Conservation (phyloP, 1,140 invertebrate genomes). For the Reticulitermes speratus region DNA sequence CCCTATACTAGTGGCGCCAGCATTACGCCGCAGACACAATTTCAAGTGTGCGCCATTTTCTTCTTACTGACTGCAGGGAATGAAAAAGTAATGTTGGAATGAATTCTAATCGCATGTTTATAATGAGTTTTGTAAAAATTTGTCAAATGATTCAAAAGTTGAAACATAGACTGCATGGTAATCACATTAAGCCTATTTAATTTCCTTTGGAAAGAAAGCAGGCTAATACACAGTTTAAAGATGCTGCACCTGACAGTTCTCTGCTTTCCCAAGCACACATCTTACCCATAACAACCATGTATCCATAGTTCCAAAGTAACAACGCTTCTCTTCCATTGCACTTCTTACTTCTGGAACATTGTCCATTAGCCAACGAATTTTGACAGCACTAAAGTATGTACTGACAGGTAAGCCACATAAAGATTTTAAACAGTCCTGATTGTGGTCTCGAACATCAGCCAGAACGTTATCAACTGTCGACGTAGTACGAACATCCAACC, state of each 20-base stretch:
- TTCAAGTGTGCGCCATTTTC: too few species aligned
- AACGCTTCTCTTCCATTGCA: constrained; percentile 72
- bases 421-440: constrained; percentile 72
- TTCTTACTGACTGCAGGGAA: too few species aligned
- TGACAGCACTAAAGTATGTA: constrained; percentile 93
- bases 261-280: neutral
- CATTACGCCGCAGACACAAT: too few species aligned
- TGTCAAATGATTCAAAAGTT: too few species aligned
- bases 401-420: constrained; percentile 90
- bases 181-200: neutral
- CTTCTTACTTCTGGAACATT: constrained; percentile 78
- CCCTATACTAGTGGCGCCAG: too few species aligned
- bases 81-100: too few species aligned
- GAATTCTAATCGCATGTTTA: too few species aligned
- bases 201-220: neutral
- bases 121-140: too few species aligned
- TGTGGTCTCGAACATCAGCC: constrained; percentile 69
- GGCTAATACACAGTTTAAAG: neutral
- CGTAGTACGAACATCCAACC: constrained; percentile 83
- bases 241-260: neutral
- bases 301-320: constrained; percentile 93
- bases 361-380: constrained; percentile 90
- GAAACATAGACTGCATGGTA: too few species aligned
- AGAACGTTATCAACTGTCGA: constrained; percentile 80
- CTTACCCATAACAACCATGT: constrained; percentile 91